Evolutionary conservation across 2,888 invertebrate species (phyloP), one percentile per base, ranked within the genome.

Genomic region (Tuberolachnus salignus): DNA sequence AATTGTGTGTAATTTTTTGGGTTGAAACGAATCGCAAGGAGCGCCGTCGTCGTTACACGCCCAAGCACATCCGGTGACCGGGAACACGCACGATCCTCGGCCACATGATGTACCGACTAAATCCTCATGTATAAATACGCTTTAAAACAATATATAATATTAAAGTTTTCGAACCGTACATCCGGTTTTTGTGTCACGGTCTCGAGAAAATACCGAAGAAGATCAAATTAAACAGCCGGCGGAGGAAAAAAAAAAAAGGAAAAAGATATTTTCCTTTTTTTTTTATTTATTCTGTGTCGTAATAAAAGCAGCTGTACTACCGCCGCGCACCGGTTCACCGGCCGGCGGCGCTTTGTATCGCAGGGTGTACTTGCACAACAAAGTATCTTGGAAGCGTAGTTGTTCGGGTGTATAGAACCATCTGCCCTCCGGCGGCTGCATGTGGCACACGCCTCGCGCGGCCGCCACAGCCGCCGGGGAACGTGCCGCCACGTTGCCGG

Each of bases 401-500:
- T 42, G 78, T 59, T 69, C 69, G 59, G 34, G 69, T 57, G 26
- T 6, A 34, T 34, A 51, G 46, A 67, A 69, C 78, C 78, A 78
- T 78, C 78, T 78, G 78, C 59, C 51, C 53, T 1, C 34, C 19
- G 55, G 14, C 51, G n/a, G n/a, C n/a, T n/a, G n/a, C n/a, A n/a
- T n/a, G n/a, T n/a, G n/a, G n/a, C 16, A 34, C 3, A 19, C 49
- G 59, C n/a, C n/a, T 14, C 63, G 6, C 63, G 63, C 21, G 21
- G 14, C 26, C 59, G 16, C n/a, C 34, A 34, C 34, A 34, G 49
- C 57, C 53, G 71, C 6, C 67, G 14, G 57, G 57, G 75, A 78
- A 78, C 75, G 75, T 78, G 75, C 75, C 78, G 61, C 78, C 51
- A 78, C 78, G 78, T 69, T 69, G 69, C 69, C 78, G 69, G 11